Conservation (phyloP, 1,140 invertebrate genomes). For the Theocolax elegans region DNA sequence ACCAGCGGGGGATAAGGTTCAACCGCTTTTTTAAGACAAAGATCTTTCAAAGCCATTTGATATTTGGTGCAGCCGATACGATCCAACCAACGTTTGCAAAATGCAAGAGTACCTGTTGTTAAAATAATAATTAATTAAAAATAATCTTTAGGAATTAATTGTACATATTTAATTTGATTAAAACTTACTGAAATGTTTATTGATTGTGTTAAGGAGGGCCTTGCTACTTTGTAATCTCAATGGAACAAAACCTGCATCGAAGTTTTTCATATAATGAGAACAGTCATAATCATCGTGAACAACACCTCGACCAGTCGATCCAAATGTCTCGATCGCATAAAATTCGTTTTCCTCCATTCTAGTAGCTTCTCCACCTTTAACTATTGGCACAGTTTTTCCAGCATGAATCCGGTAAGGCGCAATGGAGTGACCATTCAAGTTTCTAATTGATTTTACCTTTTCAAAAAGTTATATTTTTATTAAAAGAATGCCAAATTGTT, state of each 20-base stretch:
- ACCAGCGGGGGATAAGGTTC: conserved; percentile 98
- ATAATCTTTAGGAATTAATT: too few species aligned
- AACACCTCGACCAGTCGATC: conserved; percentile 95
- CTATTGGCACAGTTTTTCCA: conserved; percentile 99
- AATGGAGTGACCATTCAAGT: conserved; percentile 98
- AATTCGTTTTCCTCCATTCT: conserved; percentile 99
- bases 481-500: conserved; percentile 2
- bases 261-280: conserved; percentile 99
- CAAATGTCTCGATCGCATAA: conserved; percentile 99
- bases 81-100: conserved; percentile 99
- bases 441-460: conserved; percentile 96
- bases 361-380: conserved; percentile 97
- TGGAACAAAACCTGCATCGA: conserved; percentile 92
- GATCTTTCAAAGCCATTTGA: conserved; percentile 97
- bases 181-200: conserved; percentile 87
- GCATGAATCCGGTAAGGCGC: conserved; percentile 97
- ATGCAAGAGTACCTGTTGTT: conserved; percentile 86
- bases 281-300: conserved; percentile 99
- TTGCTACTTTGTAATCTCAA: conserved; percentile 92
- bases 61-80: conserved; percentile 96
- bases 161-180: background rate
- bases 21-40: conserved; percentile 96
- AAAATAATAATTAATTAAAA: conserved; percentile 16
- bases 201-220: conserved; percentile 92
- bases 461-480: conserved; percentile 32